Evolutionary conservation across 2,797 vertebrate species (phyloP).

Genomic region (Brachymystax lenok): DNA sequence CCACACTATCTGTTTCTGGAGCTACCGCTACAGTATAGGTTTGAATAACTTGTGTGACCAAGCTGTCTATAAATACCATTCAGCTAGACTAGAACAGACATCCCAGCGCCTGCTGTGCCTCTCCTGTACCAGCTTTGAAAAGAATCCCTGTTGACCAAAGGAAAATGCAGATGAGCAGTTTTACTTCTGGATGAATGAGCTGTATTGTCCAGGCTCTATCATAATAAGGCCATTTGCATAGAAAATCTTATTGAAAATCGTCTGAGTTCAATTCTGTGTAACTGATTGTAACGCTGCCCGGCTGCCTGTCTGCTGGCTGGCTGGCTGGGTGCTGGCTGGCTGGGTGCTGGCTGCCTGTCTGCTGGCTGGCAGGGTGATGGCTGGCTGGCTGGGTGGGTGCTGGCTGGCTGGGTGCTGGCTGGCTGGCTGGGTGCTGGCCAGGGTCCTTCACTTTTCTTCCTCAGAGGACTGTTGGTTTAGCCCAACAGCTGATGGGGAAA

Average conservation of each 20-base stretch:
- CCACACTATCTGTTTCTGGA: no score
- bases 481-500: not conserved
- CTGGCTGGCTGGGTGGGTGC: no score
- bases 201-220: not conserved
- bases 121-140: not conserved
- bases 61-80: slow-evolving; percentile 12
- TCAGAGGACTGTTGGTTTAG: not conserved
- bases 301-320: not conserved
- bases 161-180: not conserved
- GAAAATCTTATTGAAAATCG: not conserved
- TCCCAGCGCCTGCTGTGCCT: not conserved
- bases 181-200: not conserved
- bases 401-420: no score
- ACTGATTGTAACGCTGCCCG: slow-evolving; percentile 19
- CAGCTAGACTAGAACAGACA: not conserved
- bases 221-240: slow-evolving; percentile 4
- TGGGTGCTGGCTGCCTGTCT: no score
- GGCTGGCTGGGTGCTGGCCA: no score
- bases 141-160: slow-evolving; percentile 4
- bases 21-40: no score
- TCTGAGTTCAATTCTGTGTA: slow-evolving; percentile 8
- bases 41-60: not conserved
- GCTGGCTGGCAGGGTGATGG: not conserved
- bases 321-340: no score
- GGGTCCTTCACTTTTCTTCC: not conserved